Conservation (phyloP, 2,113 vertebrate genomes). For the Columba janthina region DNA sequence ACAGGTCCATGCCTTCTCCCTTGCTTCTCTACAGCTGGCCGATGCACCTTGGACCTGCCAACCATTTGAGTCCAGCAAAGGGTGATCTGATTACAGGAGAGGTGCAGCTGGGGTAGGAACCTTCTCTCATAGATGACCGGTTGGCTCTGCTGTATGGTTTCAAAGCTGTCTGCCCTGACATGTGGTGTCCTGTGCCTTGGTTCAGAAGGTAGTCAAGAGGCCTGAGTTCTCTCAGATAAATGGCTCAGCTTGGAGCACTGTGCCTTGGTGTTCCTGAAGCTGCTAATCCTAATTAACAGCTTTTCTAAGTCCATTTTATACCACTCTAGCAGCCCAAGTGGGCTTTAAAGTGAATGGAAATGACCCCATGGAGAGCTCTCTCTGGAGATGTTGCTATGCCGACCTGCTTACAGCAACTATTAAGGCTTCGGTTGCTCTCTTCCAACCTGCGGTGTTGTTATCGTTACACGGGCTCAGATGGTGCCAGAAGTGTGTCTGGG, state of each 20-base stretch:
- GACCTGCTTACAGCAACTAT: constrained; percentile 3
- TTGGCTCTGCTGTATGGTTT: background rate
- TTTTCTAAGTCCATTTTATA: constrained; percentile 33
- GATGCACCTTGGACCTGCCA: background rate
- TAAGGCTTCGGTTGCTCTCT: background rate
- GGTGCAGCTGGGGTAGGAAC: background rate
- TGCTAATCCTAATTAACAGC: constrained; percentile 47
- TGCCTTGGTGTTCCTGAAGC: background rate
- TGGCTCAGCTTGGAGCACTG: background rate
- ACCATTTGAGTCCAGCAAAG: background rate
- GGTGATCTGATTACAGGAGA: background rate
- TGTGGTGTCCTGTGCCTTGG: background rate
- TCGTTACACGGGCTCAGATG: background rate
- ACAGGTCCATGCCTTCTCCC: background rate
- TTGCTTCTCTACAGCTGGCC: background rate
- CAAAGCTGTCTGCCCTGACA: background rate
- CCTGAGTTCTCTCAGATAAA: background rate
- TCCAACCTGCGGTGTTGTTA: background rate
- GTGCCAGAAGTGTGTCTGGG: background rate
- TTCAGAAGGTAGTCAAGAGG: background rate
- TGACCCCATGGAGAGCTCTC: constrained; percentile 36
- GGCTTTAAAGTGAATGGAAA: constrained; percentile 37
- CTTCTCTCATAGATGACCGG: background rate
- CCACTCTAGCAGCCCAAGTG: constrained; percentile 32
- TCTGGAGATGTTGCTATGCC: constrained; percentile 60